Evolutionary conservation across 1,140 invertebrate genomes (phyloP), one percentile per base, ranked within the genome.

Genomic region (Stenopsyche tienmushanensis): DNA sequence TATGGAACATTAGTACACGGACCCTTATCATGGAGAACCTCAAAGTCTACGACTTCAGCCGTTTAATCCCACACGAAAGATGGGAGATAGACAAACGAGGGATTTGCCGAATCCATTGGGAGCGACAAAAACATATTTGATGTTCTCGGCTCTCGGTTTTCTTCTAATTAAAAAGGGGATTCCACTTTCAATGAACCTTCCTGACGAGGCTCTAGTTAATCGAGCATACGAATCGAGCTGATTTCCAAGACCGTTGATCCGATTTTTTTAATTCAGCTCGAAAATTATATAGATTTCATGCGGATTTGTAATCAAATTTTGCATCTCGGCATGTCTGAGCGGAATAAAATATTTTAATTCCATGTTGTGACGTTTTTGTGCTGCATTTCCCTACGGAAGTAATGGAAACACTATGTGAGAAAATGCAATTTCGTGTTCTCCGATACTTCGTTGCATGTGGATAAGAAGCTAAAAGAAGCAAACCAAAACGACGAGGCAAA

Each of bases 361-460:
- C 10, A 3, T 17, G 10, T 49, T 8, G 21, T 18, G 2, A 10
- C 15, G 21, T 10, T 18, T 2, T 49, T 49, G 15, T 3, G 1
- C 2, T 25, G 18, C n/a, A 25, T 54, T 29, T n/a, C n/a, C n/a
- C n/a, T n/a, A n/a, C n/a, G n/a, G n/a, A n/a, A n/a, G n/a, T n/a
- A n/a, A n/a, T n/a, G n/a, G n/a, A n/a, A n/a, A n/a, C n/a, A n/a
- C n/a, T 39, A 5, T 34, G 55, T 23, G 10, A 44, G 34, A 45
- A 58, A 58, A 58, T 58, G 55, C 55, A 58, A 58, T 58, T 58
- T 39, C 23, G 15, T 25, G 18, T 18, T 13, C 15, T 13, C 52
- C 26, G 26, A 55, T 25, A 13, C 8, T 55, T 3, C 26, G 9
- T 7, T 55, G 29, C 17, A 42, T 8, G 8, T 42, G 13, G 21